Conservation (phyloP, 1,140 invertebrate genomes). For the Drosophila simulans region DNA sequence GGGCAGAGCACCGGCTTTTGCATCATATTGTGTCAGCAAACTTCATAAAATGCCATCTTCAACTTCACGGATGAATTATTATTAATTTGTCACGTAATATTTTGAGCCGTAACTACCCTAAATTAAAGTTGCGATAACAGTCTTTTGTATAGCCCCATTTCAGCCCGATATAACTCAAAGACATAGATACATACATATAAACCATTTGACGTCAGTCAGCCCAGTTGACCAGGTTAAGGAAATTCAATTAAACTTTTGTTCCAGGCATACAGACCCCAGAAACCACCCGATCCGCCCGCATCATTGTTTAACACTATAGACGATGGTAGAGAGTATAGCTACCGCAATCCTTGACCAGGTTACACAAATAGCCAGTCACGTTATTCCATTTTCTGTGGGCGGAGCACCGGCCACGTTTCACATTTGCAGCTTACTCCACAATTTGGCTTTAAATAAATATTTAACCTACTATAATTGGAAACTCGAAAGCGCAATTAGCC, state of each 20-base stretch:
- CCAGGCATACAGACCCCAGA: not conserved
- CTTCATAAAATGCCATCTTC: not conserved
- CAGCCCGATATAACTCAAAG: not conserved
- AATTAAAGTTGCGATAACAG: constrained; percentile 12
- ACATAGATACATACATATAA: constrained; percentile 1
- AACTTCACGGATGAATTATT: too few species aligned
- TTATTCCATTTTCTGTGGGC: constrained; percentile 32
- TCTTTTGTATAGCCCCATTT: constrained; percentile 1
- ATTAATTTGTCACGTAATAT: constrained; percentile 2
- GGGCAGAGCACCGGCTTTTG: not conserved
- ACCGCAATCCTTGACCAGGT: constrained; percentile 20
- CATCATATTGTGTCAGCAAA: not conserved
- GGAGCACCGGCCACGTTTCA: constrained; percentile 37
- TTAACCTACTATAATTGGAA: constrained; percentile 72
- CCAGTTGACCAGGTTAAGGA: constrained; percentile 46
- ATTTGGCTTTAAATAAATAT: constrained; percentile 69
- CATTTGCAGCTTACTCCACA: constrained; percentile 40
- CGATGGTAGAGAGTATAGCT: not conserved
- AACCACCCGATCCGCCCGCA: not conserved
- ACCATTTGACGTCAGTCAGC: constrained; percentile 48
- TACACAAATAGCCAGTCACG: constrained; percentile 69
- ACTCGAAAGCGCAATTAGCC: constrained; percentile 66
- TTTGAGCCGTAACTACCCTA: not conserved
- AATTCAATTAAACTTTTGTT: constrained; percentile 77
- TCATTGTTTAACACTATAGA: constrained; percentile 40